These are phyloP conservation scores for Hippotragus niger DNA, from an alignment of 2,113 vertebrate species.

Conservation along the genomic window DNA sequence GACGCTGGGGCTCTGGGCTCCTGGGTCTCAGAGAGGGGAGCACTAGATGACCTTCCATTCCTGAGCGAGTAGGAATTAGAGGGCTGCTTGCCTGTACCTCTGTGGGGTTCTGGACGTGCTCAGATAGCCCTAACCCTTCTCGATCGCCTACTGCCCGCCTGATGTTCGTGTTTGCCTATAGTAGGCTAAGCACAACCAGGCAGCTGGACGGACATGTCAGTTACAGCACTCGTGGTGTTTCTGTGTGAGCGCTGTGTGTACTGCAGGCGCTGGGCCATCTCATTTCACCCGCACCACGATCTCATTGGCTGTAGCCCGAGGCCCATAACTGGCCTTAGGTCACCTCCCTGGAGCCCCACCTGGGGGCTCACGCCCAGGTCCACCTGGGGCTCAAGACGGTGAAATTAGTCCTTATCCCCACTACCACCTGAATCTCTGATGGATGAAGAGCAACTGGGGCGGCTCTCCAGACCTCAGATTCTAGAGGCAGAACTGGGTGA, in stretches of 20 bases:
- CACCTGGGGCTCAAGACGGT: neutral
- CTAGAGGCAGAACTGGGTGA: neutral
- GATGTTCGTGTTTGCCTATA: neutral
- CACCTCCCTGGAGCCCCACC: neutral
- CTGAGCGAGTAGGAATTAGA: neutral
- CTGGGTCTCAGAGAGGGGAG: neutral
- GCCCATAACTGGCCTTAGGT: neutral
- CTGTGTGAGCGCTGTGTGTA: fast-evolving
- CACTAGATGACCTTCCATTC: neutral
- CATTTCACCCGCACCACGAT: fast-evolving
- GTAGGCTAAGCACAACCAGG: neutral
- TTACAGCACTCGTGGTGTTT: too few species aligned
- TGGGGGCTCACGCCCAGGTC: too few species aligned
- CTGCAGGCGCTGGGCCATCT: neutral
- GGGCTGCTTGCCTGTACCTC: neutral
- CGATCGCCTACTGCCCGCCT: neutral
- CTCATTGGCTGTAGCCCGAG: neutral
- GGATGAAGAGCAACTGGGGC: neutral
- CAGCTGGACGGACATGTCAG: neutral
- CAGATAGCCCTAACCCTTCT: neutral
- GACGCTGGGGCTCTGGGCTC: neutral
- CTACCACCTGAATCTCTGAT: neutral
- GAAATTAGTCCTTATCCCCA: neutral
- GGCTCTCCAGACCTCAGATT: neutral
- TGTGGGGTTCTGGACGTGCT: neutral